phyloP scores from a whole-genome alignment of 2,888 invertebrate genomes.

The Icerya purchasi region DNA sequence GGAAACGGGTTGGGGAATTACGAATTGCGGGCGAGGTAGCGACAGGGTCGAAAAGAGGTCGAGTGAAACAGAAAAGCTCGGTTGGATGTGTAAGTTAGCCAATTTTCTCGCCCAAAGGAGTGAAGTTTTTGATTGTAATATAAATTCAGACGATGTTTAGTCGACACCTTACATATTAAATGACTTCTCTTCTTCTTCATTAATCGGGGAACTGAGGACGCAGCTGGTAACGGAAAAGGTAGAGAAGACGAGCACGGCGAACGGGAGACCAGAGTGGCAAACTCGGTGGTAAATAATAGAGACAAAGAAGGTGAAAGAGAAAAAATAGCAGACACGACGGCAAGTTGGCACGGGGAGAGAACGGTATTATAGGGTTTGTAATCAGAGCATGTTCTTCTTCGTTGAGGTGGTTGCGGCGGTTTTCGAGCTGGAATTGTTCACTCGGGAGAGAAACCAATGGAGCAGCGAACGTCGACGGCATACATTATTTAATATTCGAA shows the following conservation, averaged over 20 bases:
- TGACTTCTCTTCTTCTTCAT: background rate
- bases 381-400: slow-evolving; percentile 11
- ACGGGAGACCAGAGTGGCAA: slow-evolving; percentile 16
- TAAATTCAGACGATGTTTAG: slow-evolving; percentile 13
- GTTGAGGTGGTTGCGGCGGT: slow-evolving; percentile 5
- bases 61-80: background rate
- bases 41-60: slow-evolving; percentile 1
- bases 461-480: too few species aligned
- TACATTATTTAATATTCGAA: slow-evolving; percentile 13
- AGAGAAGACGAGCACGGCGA: background rate
- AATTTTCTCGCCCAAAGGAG: background rate
- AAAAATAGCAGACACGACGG: background rate
- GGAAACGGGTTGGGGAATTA: background rate
- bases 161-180: slow-evolving; percentile 12
- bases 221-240: background rate
- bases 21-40: background rate
- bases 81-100: background rate
- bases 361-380: too few species aligned
- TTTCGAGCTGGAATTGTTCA: slow-evolving; percentile 10
- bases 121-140: background rate
- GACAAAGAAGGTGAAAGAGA: slow-evolving; percentile 1
- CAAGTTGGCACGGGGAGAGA: too few species aligned
- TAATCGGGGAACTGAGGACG: background rate
- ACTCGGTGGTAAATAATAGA: background rate
- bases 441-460: slow-evolving; percentile 9